Evolutionary conservation across 2,888 invertebrate species (phyloP).

Genomic region (Rotaria sp.): DNA sequence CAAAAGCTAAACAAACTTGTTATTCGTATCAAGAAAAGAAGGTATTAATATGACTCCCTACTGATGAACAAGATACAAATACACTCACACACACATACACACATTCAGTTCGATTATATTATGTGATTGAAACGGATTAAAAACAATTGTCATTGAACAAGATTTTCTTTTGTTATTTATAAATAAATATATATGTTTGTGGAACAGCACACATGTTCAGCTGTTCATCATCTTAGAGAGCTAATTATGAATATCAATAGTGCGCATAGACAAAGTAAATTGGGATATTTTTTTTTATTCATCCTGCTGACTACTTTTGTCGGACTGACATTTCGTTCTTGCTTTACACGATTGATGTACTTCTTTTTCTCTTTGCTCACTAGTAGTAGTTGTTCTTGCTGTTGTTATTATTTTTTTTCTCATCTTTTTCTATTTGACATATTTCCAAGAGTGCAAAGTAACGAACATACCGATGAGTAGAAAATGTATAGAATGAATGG

Average conservation of each 20-base stretch:
- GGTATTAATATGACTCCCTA: neutral
- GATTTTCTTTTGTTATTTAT: neutral
- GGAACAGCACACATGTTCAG: neutral
- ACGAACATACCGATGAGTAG: neutral
- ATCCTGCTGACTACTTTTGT: constrained; percentile 8
- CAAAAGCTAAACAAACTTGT: neutral
- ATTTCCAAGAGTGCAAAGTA: neutral
- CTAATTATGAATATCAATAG: neutral
- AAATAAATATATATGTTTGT: neutral
- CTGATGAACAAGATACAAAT: neutral
- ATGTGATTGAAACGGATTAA: neutral
- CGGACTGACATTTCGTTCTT: neutral
- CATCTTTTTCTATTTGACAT: constrained; percentile 14
- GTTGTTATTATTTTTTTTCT: neutral
- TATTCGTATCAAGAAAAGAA: neutral
- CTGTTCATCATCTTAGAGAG: neutral
- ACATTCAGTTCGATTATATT: neutral
- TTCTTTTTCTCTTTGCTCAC: neutral
- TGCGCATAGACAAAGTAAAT: neutral
- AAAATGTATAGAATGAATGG: neutral
- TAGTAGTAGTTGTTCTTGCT: neutral
- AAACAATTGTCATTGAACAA: constrained; percentile 1
- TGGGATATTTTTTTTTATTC: neutral
- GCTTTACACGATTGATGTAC: neutral
- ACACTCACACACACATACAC: neutral